phyloP scores from a whole-genome alignment of 2,888 invertebrate species.

The Eupelmus urozonus region DNA sequence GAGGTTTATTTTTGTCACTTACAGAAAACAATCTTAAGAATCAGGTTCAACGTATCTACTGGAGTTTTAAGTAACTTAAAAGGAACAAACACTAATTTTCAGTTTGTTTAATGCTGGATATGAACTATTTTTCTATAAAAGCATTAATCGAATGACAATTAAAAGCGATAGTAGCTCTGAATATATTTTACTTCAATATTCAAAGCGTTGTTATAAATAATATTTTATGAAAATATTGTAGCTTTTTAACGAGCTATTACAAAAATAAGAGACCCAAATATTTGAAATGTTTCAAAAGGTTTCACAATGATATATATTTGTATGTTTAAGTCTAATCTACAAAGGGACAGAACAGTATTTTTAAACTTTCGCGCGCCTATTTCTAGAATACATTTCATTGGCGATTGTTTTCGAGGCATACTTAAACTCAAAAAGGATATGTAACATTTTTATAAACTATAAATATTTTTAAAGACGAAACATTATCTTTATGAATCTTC shows the following conservation, averaged over 20 bases:
- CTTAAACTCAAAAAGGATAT: too few species aligned
- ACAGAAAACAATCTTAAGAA: conserved; percentile 25
- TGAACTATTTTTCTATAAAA: background rate
- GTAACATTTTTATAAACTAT: too few species aligned
- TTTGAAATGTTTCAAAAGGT: background rate
- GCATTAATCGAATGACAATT: background rate
- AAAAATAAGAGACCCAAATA: too few species aligned
- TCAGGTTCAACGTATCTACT: conserved; percentile 30
- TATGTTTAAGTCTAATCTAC: background rate
- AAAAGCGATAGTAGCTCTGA: too few species aligned
- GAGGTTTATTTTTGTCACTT: conserved; percentile 49
- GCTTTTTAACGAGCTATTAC: too few species aligned
- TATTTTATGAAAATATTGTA: background rate
- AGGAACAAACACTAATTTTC: conserved; percentile 8
- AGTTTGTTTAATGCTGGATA: background rate
- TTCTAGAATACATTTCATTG: conserved; percentile 32
- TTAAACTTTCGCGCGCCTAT: conserved; percentile 42
- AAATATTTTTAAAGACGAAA: too few species aligned
- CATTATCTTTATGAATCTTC: too few species aligned
- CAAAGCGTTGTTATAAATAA: too few species aligned
- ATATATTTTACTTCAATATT: too few species aligned
- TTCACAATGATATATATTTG: background rate
- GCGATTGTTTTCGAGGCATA: conserved; percentile 2
- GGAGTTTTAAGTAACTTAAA: conserved; percentile 10
- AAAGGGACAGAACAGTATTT: conserved; percentile 40